Base-by-base conservation (phyloP, 2,888 invertebrate species). In the Amorpha juglandis region DNA sequence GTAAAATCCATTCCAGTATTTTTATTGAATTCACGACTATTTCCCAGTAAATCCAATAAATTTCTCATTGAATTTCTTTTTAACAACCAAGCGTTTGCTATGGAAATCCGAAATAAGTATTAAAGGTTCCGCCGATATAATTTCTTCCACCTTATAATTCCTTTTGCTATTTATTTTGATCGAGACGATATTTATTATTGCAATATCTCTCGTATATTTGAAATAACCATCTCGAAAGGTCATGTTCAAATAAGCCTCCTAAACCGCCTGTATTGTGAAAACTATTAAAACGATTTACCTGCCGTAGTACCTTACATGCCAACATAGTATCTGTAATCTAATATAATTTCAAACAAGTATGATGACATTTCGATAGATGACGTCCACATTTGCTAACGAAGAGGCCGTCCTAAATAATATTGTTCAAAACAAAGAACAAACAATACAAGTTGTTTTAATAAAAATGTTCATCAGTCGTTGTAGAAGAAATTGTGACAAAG, bases 401-500 rank as follows among this genome's bases (percentile, higher is more conserved):
- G 9, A 38, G 38, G 0, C 7, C 2, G 7, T 38, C 11, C 6
- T 9, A 42, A 42, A 42, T 12, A 14, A 45, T 45, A 2, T 45
- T 14, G 14, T 45, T 42, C 11, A 42, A 47, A 47, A 50, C 50
- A 50, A 48, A n/a, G 9, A 9, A n/a, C 14, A 45, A 27, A 62
- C 35, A 69, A 68, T 68, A 47, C 67, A 42, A 55, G 7, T 38
- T 6, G 38, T 53, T 38, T 42, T 58, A 42, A 19, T 42, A 19
- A 42, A 58, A 58, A 48, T 64, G 12, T 35, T 11, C 19, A 47
- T 53, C 53, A 3, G 14, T 16, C 12, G n/a, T 62, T 62, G 48
- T 55, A 68, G 68, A 73, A 71, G 71, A 74, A 81, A 78, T 78
- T 70, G 75, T 79, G 67, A 70, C 80, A 82, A 78, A 81, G 81